phyloP scores from a whole-genome alignment of 2,797 vertebrate genomes.

The Eutrigla gurnardus region DNA sequence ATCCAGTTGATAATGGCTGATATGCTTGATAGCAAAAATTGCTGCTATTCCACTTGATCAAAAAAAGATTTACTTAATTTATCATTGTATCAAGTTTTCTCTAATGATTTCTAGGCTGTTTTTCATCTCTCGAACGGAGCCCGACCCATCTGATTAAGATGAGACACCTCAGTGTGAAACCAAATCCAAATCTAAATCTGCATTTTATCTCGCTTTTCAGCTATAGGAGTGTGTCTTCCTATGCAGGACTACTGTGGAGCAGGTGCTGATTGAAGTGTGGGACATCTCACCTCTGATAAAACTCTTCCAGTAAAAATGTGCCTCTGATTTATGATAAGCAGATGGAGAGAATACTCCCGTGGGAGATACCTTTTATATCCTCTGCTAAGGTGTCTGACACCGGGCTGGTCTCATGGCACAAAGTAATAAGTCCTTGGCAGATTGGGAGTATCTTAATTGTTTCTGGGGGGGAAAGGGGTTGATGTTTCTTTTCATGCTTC shows the following conservation, averaged over 20 bases:
- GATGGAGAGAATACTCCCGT: constrained; percentile 46
- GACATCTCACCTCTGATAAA: constrained; percentile 34
- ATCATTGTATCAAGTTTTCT: background rate
- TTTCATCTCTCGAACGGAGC: constrained; percentile 15
- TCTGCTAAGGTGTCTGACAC: constrained; percentile 31
- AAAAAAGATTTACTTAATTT: background rate
- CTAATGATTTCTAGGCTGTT: background rate
- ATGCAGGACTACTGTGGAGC: background rate
- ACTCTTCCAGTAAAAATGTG: constrained; percentile 9
- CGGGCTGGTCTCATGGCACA: constrained; percentile 45
- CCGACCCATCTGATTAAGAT: background rate
- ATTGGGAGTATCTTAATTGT: constrained; percentile 64
- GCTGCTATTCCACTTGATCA: background rate
- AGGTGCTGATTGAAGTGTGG: constrained; percentile 30
- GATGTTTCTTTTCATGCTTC: constrained; percentile 43
- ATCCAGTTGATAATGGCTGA: background rate
- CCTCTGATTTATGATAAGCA: constrained; percentile 47
- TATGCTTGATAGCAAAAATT: background rate
- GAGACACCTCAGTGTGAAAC: constrained; percentile 12
- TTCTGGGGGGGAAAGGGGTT: constrained; percentile 39
- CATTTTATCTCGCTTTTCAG: constrained; percentile 29
- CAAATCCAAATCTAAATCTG: constrained; percentile 20
- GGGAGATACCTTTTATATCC: constrained; percentile 37
- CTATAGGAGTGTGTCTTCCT: constrained; percentile 1
- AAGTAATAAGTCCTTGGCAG: constrained; percentile 33